These are phyloP conservation scores for Deroplatys truncata DNA, from an alignment of 2,888 invertebrate genomes.

Conservation along the genomic window DNA sequence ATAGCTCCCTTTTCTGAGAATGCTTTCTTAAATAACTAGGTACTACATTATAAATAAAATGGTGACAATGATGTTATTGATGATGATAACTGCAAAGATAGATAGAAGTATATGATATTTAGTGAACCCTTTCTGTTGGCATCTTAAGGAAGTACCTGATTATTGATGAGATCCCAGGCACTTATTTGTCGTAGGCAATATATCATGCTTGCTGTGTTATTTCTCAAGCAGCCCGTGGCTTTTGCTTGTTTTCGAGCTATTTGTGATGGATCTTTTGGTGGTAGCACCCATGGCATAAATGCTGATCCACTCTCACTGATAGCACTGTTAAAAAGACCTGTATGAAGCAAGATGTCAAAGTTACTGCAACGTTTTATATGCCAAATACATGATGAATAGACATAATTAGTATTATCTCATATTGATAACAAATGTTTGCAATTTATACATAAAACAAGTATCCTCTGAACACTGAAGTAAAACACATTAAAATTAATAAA, in stretches of 20 bases:
- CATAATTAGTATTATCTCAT: too few species aligned
- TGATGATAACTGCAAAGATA: too few species aligned
- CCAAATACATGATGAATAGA: too few species aligned
- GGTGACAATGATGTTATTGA: too few species aligned
- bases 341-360: neutral
- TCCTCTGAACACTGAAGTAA: too few species aligned
- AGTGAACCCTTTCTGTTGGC: neutral
- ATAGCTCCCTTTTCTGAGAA: too few species aligned
- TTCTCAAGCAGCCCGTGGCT: neutral
- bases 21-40: too few species aligned
- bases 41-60: too few species aligned
- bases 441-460: too few species aligned
- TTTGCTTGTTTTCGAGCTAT: neutral
- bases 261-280: neutral
- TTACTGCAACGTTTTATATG: too few species aligned
- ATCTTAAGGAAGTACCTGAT: neutral
- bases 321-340: conserved; percentile 33
- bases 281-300: conserved; percentile 32
- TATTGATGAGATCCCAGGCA: neutral
- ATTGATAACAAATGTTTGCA: too few species aligned
- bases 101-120: neutral
- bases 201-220: neutral
- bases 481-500: too few species aligned
- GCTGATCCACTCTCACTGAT: conserved; percentile 35
- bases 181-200: neutral